phyloP scores from a whole-genome alignment of 2,113 vertebrate species.

The Tapirus terrestris region DNA sequence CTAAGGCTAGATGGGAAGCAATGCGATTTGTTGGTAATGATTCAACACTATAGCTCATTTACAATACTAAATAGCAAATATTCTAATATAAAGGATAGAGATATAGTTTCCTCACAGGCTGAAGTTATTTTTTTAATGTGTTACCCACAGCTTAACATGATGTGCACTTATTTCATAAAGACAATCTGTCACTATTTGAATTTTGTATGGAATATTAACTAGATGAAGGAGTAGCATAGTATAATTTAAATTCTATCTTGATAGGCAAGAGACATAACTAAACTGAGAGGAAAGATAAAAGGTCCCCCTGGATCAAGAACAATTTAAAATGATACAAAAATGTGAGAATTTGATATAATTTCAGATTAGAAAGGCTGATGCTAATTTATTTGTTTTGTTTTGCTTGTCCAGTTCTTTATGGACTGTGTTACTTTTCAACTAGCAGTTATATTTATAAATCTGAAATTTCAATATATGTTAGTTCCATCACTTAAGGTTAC shows the following conservation, averaged over 20 bases:
- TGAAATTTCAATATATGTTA: slow-evolving; percentile 66
- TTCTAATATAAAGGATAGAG: neutral
- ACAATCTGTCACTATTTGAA: slow-evolving; percentile 21
- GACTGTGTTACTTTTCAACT: slow-evolving; percentile 69
- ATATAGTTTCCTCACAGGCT: neutral
- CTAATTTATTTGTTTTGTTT: slow-evolving; percentile 55
- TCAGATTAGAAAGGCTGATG: slow-evolving; percentile 46
- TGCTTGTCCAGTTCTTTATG: slow-evolving; percentile 57
- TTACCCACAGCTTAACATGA: slow-evolving; percentile 33
- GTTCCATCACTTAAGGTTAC: neutral
- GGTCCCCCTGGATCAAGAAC: slow-evolving; percentile 43
- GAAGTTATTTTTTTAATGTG: neutral
- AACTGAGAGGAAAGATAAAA: slow-evolving; percentile 66
- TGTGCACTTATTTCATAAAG: slow-evolving; percentile 22
- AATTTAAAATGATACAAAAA: slow-evolving; percentile 72
- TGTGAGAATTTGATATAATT: slow-evolving; percentile 54
- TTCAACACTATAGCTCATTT: slow-evolving; percentile 20
- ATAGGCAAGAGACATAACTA: slow-evolving; percentile 52
- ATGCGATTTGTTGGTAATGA: slow-evolving; percentile 18
- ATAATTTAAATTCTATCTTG: slow-evolving; percentile 77
- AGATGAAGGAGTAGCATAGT: slow-evolving; percentile 31
- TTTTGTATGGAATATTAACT: slow-evolving; percentile 25
- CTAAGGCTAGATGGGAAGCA: slow-evolving; percentile 39
- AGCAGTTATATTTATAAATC: slow-evolving; percentile 49
- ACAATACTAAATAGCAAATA: neutral